Evolutionary conservation across 2,888 invertebrate genomes (phyloP), one percentile per base, ranked within the genome.

Genomic region (Polydrusus cervinus): DNA sequence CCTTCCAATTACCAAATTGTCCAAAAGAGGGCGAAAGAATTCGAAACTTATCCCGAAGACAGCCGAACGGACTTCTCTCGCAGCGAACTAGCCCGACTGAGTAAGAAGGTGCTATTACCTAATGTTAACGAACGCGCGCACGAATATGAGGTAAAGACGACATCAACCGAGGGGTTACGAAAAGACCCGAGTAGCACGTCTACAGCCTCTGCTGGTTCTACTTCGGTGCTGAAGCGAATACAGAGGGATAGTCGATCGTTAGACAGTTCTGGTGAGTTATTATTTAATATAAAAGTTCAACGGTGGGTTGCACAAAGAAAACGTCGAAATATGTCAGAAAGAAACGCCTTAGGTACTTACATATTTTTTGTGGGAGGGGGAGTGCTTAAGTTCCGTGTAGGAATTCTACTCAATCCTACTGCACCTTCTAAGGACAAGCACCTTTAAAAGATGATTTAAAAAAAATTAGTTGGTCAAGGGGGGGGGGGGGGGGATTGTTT

Each of bases 111-210:
- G 51, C 91, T 92, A 60, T 92, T 92, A 80, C 93, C 94, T 34
- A 93, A 93, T 83, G 94, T 94, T n/a, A 93, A 92, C 67, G 90
- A 92, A 74, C 87, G 93, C 10, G 90, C 93, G 76, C 90, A 91
- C 82, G 94, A 94, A 87, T 94, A 93, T 84, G 94, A 94, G 84
- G 90, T 90, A 9, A 88, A 91, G 76, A 87, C 88, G 47, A 84
- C 83, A 20, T 7, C 84, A 83, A 72, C 81, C 81, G 72, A 82
- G 82, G 65, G 83, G 82, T 70, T 83, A n/a, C 80, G 83, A 71
- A 82, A 84, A 61, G 86, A 86, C 65, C 79, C 80, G 30, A 82
- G 83, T 67, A 81, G 80, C 53, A 83, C 84, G 14, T 81, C 84
- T 9, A 79, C 82, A 14, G 82, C 79, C 67, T 82, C 81, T 13